These are phyloP conservation scores for Gyrodactylus bullatarudis DNA, from an alignment of 1,140 invertebrate genomes.

Conservation along the genomic window DNA sequence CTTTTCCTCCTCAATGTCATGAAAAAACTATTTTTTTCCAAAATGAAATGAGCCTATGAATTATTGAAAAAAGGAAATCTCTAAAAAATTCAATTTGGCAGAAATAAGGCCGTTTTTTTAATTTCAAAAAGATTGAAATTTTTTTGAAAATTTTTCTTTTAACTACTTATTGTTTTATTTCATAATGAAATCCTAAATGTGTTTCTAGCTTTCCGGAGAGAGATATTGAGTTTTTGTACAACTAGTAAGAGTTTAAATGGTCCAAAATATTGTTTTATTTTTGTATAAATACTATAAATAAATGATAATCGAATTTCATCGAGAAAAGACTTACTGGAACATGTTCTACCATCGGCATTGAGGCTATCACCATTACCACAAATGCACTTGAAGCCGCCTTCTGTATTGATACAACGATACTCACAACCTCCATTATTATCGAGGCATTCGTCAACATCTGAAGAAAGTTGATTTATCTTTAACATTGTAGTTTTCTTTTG, in stretches of 20 bases:
- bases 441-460: slow-evolving; percentile 7
- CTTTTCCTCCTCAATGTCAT: no score
- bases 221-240: no score
- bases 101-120: no score
- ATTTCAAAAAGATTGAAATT: no score
- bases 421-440: slow-evolving; percentile 6
- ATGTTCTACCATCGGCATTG: background rate
- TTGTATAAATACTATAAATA: background rate
- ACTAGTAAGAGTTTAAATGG: background rate
- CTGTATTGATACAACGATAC: slow-evolving; percentile 7
- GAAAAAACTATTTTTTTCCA: no score
- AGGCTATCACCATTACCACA: slow-evolving; percentile 2
- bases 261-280: background rate
- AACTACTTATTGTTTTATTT: no score
- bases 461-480: background rate
- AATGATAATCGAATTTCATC: background rate
- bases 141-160: no score
- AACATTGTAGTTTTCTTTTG: background rate
- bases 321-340: background rate
- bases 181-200: no score
- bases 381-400: slow-evolving; percentile 4
- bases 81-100: no score
- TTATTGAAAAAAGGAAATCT: no score
- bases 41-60: no score
- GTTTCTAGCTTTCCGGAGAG: no score